Base-by-base conservation (phyloP, 2,888 invertebrate genomes). In the Phragmatobia fuliginosa region DNA sequence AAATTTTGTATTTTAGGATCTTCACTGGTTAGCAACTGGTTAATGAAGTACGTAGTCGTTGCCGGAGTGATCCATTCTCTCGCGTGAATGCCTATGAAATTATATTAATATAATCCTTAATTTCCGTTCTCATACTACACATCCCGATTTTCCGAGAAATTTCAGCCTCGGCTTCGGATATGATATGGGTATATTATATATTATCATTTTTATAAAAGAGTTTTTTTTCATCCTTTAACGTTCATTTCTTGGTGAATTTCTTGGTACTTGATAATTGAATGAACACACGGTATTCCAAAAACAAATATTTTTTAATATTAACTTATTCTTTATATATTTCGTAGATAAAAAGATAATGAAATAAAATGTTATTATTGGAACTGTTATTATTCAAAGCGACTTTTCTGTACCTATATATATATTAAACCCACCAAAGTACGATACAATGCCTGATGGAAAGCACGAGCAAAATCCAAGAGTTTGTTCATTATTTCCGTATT, bases 51-150 rank as follows among this genome's bases (percentile, higher is more conserved):
- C 2, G 97, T 96, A 0, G 96, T 95, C 0, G 96, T 96, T 0
- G 97, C 97, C 0, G 97, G 96, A 0, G 96, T 94, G 63, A 97
- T 97, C 97, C 97, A 98, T 92, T 98, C 98, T 49, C 98, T 95
- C 0, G 97, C 97, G 87, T 97, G 97, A 75, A 97, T 97, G 56
- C 96, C 96, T 90, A 73, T n/a, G 59, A 59, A 28, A 28, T 25
- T 28, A 28, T 28, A 25, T 28, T 16, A 25, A 56, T 4, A 45
- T 49, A 28, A 28, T 56, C 28, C 16, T 56, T 56, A 28, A 56
- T 28, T 11, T 56, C 56, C 16, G 56, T 11, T 25, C 56, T 14
- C 8, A 56, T 28, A 28, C 5, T 56, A 52, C 52, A 52, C 21
- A n/a, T 11, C 10, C 16, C 28, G 28, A 52, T 28, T 5, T 52